Conservation (phyloP, 2,888 invertebrate species). For the Acleris sparsana region DNA sequence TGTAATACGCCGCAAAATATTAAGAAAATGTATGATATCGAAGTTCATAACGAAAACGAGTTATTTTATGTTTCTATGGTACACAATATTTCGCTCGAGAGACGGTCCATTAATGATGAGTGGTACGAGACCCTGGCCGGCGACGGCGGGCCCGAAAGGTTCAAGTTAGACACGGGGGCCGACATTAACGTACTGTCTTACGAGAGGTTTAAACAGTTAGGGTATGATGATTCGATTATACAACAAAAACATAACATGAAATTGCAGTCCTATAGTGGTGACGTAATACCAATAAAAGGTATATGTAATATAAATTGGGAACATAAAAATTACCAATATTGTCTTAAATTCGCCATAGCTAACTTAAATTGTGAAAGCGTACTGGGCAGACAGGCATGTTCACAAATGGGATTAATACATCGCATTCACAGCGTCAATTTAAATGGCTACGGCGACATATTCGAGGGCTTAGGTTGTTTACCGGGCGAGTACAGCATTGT, state of each 20-base stretch:
- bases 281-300: too few relatives aligned
- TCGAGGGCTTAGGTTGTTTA: background rate
- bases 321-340: conserved; percentile 8
- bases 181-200: too few relatives aligned
- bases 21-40: background rate
- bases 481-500: conserved; percentile 20
- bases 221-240: too few relatives aligned
- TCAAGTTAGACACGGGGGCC: too few relatives aligned
- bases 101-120: background rate
- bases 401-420: conserved; percentile 5
- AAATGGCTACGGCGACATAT: background rate
- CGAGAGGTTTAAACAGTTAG: too few relatives aligned
- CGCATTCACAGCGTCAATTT: conserved; percentile 1
- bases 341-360: conserved; percentile 7
- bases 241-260: too few relatives aligned
- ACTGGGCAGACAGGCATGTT: conserved; percentile 9
- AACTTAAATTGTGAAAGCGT: conserved; percentile 7
- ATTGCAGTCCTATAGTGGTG: too few relatives aligned
- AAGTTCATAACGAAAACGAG: background rate
- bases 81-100: too few relatives aligned
- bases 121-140: background rate
- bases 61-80: too few relatives aligned
- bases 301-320: conserved; percentile 3
- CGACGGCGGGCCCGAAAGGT: too few relatives aligned
- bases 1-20: too few relatives aligned